Evolutionary conservation across 1,140 invertebrate species (phyloP).

Genomic region (Zophobas morio): DNA sequence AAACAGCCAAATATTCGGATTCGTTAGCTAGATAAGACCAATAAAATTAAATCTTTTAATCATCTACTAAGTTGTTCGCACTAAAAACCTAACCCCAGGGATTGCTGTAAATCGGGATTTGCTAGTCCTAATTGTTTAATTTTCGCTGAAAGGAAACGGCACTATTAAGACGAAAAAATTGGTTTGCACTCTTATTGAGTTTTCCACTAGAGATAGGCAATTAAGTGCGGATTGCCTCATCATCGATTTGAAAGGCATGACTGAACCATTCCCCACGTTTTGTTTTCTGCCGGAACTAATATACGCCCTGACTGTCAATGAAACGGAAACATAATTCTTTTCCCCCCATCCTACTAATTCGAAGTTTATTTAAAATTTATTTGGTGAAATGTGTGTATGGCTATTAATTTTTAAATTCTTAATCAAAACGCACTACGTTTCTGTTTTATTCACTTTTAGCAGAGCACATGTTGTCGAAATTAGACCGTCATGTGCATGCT

Average conservation of each 20-base stretch:
- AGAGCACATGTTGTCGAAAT: conserved; percentile 23
- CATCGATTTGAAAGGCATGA: conserved; percentile 53
- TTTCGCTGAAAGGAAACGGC: conserved; percentile 2
- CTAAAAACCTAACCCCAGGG: conserved; percentile 7
- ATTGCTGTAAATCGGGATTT: neutral
- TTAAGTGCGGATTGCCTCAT: conserved; percentile 53
- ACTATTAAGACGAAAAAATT: conserved; percentile 24
- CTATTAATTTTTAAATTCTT: conserved; percentile 32
- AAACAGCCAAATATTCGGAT: neutral
- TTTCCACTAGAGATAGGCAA: conserved; percentile 51
- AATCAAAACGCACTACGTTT: conserved; percentile 20
- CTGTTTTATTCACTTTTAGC: conserved; percentile 25
- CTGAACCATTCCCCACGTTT: conserved; percentile 44
- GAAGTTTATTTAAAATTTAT: conserved; percentile 21
- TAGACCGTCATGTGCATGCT: neutral
- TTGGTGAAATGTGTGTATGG: neutral
- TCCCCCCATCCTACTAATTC: neutral
- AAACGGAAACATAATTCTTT: conserved; percentile 35
- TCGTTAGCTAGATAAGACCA: conserved; percentile 1
- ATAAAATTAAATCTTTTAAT: conserved; percentile 12
- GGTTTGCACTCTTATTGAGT: conserved; percentile 47
- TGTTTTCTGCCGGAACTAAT: conserved; percentile 54
- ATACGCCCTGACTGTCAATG: conserved; percentile 54
- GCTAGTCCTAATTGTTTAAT: conserved; percentile 14
- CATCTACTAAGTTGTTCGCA: neutral